These are phyloP conservation scores for Brachyopa scutellaris DNA, from an alignment of 2,888 invertebrate species.

Conservation along the genomic window DNA sequence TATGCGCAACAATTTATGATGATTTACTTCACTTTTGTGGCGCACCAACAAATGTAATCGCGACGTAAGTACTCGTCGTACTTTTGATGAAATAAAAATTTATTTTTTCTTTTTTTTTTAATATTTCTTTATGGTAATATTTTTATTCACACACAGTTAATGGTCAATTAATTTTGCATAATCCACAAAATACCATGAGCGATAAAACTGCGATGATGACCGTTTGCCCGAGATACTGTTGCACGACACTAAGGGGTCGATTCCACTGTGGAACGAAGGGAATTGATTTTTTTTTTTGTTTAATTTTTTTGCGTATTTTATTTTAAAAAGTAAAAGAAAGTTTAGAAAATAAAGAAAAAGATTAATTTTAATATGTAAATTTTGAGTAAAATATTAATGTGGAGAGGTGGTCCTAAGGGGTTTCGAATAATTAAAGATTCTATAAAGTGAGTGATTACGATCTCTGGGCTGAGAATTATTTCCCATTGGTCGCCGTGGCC, in stretches of 20 bases:
- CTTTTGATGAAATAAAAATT: background rate
- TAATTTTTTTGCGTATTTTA: constrained; percentile 2
- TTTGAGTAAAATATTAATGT: too few relatives aligned
- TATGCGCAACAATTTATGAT: constrained; percentile 30
- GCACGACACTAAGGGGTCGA: constrained; percentile 27
- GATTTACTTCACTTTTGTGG: constrained; percentile 17
- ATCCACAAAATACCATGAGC: constrained; percentile 45
- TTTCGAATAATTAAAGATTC: too few relatives aligned
- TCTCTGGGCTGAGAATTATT: too few relatives aligned
- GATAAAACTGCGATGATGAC: constrained; percentile 25
- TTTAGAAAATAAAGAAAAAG: constrained; percentile 2
- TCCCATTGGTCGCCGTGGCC: too few relatives aligned
- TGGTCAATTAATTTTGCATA: constrained; percentile 59
- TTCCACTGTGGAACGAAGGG: constrained; percentile 33
- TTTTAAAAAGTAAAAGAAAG: background rate
- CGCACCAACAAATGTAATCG: constrained; percentile 19
- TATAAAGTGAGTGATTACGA: too few relatives aligned
- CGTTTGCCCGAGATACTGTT: constrained; percentile 14
- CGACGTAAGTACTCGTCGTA: constrained; percentile 5
- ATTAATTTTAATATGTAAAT: too few relatives aligned
- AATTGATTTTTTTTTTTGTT: constrained; percentile 13
- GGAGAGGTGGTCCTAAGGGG: too few relatives aligned
- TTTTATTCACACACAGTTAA: constrained; percentile 41
- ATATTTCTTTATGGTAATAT: constrained; percentile 3
- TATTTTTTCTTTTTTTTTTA: background rate